Percentiles rank a stretch among this genome's conserved stretches.
These are phyloP conservation scores for Neotragus pygmaeus DNA, from an alignment of 2,113 vertebrate species.

Conservation along the genomic window DNA sequence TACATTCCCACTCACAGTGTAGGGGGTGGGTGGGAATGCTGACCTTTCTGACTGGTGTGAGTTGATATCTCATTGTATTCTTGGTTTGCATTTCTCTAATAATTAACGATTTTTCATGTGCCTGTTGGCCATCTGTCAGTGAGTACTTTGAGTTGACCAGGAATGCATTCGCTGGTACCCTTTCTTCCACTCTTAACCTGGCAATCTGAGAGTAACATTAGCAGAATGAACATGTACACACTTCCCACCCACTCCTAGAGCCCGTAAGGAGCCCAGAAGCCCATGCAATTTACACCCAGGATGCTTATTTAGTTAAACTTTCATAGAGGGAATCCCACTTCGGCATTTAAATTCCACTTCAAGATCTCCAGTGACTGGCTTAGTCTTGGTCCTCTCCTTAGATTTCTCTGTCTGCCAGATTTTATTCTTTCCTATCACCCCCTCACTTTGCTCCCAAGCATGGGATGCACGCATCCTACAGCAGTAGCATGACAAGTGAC, in stretches of 20 bases:
- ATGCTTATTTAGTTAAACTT: background rate
- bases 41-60: background rate
- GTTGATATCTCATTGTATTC: background rate
- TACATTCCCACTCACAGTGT: background rate
- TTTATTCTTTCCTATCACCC: background rate
- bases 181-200: background rate
- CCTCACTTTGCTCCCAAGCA: rapidly evolving
- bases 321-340: background rate
- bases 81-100: background rate
- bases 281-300: background rate
- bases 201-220: background rate
- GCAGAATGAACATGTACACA: background rate
- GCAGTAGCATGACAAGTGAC: background rate
- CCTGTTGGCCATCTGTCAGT: background rate
- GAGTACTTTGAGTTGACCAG: background rate
- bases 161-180: background rate
- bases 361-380: background rate
- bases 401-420: background rate
- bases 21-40: background rate
- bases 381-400: background rate
- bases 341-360: background rate
- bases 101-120: background rate
- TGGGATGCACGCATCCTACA: background rate
- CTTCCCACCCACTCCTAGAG: background rate
- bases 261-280: background rate